These are phyloP conservation scores for Oceanodroma tethys DNA, from an alignment of 2,113 vertebrate species.

Conservation along the genomic window DNA sequence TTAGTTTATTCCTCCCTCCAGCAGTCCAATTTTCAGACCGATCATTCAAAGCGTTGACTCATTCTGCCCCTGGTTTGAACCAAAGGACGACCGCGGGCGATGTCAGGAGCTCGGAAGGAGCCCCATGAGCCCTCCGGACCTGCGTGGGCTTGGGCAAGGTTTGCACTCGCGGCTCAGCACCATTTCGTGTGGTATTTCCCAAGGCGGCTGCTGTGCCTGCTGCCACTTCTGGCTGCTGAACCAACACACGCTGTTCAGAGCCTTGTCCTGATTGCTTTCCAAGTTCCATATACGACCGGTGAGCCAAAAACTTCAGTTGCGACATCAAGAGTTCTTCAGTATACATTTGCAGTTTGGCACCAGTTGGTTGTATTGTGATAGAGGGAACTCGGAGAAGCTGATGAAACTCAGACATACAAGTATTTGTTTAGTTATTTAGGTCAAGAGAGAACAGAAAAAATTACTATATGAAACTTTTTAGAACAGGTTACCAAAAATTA, in stretches of 20 bases:
- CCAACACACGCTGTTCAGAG: neutral
- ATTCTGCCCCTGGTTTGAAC: neutral
- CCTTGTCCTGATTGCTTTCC: neutral
- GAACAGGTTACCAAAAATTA: neutral
- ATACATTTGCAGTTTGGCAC: neutral
- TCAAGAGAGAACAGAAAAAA: neutral
- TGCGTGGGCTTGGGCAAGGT: neutral
- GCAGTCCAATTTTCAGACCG: neutral
- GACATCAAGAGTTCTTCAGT: neutral
- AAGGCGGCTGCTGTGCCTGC: neutral
- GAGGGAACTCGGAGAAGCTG: neutral
- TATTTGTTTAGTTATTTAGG: neutral
- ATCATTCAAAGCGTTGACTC: neutral
- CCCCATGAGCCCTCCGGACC: neutral
- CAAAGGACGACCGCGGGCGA: accelerated
- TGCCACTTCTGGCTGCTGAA: neutral
- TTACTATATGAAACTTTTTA: neutral
- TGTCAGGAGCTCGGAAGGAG: neutral
- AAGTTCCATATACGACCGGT: accelerated
- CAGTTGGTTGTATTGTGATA: neutral
- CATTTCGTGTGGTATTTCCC: neutral
- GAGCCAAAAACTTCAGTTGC: neutral
- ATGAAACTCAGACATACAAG: neutral
- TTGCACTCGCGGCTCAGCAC: neutral
- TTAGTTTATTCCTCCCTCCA: neutral